Base-by-base conservation (phyloP, 2,113 vertebrate genomes). In the Ammodytes marinus region DNA sequence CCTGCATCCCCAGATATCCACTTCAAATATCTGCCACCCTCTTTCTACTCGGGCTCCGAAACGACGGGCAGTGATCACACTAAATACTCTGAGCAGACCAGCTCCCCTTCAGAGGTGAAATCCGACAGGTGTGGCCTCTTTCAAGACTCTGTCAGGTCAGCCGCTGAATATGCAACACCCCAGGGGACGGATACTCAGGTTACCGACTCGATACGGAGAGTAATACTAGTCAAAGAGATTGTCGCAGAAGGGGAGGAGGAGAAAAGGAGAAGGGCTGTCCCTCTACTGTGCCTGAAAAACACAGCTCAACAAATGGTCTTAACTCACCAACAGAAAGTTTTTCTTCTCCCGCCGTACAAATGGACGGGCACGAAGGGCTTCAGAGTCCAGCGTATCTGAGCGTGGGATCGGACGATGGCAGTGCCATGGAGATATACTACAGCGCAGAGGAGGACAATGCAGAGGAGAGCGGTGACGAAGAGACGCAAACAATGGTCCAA, bases 381-480 rank as follows among this genome's bases (percentile, higher is more conserved):
- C 11, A 49, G 37, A 91, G 83, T 60, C 91, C 90, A 1, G 4
- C 52, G 0, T 90, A 88, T 75, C 52, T 89, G 54, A 93, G 89
- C 7, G 60, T 89, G 1, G 89, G 90, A 11, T 94, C 88, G 4
- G 91, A 92, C 19, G 90, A 89, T 3, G 69, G 91, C 37, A 91
- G 86, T 35, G 1, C 27, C 11, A 4, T 53, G 37, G 94, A 94
- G 19, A 14, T 92, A 17, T 94, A 86, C 77, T 94, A 70, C 88
- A 93, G 92, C 27, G 91, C 91, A 0, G 90, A 89, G 11, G 93
- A 94, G 75, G 91, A 91, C 72, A 79, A 82, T 12, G 2, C 5
- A 8, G 80, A 77, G 10, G 85, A 73, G 4, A 80, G 80, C 7
- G 65, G 2, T n/a, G 79, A 71, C 2, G 89, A 89, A 1, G 80